phyloP scores from a whole-genome alignment of 2,113 vertebrate species.

The Nettapus auritus region DNA sequence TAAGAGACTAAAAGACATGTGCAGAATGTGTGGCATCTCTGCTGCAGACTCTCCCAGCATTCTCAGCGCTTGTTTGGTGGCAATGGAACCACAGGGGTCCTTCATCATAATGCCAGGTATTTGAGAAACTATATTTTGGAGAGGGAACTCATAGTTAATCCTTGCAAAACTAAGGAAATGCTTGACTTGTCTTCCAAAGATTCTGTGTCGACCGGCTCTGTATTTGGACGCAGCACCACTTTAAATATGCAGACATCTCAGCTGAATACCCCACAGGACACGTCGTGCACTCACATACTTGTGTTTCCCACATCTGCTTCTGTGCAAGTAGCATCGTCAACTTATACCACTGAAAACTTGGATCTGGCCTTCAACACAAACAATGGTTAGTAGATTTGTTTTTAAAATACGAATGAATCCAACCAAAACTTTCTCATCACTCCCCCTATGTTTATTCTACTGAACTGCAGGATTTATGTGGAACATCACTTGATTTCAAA shows the following conservation, averaged over 20 bases:
- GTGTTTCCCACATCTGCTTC: conserved; percentile 97
- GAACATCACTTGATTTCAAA: neutral
- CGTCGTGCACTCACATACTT: conserved; percentile 96
- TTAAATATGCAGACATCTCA: conserved; percentile 97
- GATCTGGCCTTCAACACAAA: conserved; percentile 95
- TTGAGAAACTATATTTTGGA: neutral
- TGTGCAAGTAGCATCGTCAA: conserved; percentile 93
- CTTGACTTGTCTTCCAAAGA: conserved; percentile 70
- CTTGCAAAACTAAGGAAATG: neutral
- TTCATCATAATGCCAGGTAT: conserved; percentile 98
- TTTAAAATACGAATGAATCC: too few species aligned
- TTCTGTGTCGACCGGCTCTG: conserved; percentile 94
- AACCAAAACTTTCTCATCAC: rapidly evolving
- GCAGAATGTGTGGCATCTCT: conserved; percentile 97
- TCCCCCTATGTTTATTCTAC: neutral
- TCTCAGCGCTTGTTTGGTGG: conserved; percentile 95
- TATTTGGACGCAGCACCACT: conserved; percentile 96
- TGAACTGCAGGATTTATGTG: neutral
- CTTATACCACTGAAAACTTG: conserved; percentile 89
- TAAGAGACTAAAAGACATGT: conserved; percentile 96
- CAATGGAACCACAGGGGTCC: conserved; percentile 96
- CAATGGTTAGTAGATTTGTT: conserved; percentile 87
- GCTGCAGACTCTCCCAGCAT: conserved; percentile 96
- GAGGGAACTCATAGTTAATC: rapidly evolving
- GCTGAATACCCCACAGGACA: conserved; percentile 96